Evolutionary conservation across 1,140 invertebrate genomes (phyloP), one percentile per base, ranked within the genome.

Genomic region (Saccostrea cuccullata): DNA sequence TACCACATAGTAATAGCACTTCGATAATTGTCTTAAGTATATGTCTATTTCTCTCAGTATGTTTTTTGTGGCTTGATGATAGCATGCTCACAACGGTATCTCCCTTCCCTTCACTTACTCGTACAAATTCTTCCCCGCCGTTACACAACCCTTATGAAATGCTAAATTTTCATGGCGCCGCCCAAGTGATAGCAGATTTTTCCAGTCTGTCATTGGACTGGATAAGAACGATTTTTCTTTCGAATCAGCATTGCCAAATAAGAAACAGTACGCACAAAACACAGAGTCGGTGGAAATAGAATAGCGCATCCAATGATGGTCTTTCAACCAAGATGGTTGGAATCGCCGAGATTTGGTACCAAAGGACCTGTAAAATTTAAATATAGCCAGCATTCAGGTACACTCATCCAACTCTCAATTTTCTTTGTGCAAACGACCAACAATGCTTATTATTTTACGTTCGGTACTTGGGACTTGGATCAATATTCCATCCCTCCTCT

Each of bases 21-120:
- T 89, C 86, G 36, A 89, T 89, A 58, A 89, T 87, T 60, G 55
- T 85, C 56, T 15, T 40, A 9, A 84, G 60, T n/a, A 67, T 56
- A 40, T 88, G 67, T 20, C 83, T 55, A 47, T 88, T 88, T 77
- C 56, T 55, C 20, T 47, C 64, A 36, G 85, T 36, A 36, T 36
- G n/a, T 15, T 47, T 77, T 40, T 88, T 88, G n/a, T 88, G 83
- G 11, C 26, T 60, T 30, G 20, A 23, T 15, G 87, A 88, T 15
- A 88, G 20, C 47, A 77, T 77, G 55, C 64, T 60, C 26, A 55
- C 84, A 23, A 85, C 70, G 11, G 64, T 73, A 26, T 77, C 40
- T 11, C 17, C 8, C 20, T 77, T 82, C 15, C 5, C 17, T 30
- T 56, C n/a, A 9, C 13, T 23, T 47, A 23, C 17, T 30, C 40